Percentiles rank a stretch among this genome's conserved stretches.
Conservation (phyloP, 1,140 invertebrate genomes). For the Goniozus legneri region DNA sequence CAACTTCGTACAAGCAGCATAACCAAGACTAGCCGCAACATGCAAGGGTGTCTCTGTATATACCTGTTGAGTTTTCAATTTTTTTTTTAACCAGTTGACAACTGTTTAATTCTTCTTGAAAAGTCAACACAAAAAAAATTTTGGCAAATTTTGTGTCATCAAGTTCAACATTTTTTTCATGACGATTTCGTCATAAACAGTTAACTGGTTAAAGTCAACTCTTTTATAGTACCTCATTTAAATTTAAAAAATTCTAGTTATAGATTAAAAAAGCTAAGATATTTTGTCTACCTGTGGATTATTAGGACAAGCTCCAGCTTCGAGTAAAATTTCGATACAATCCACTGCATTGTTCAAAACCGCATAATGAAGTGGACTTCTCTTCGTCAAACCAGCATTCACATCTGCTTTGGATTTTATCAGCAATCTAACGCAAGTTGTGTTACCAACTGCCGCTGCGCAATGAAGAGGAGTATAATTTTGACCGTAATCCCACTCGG, state of each 20-base stretch:
- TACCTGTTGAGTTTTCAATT: slow-evolving; percentile 48
- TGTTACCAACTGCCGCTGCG: slow-evolving; percentile 65
- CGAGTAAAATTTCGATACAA: slow-evolving; percentile 65
- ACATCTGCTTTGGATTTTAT: slow-evolving; percentile 67
- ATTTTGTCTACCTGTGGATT: slow-evolving; percentile 70
- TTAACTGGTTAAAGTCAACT: too few relatives aligned
- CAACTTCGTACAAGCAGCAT: slow-evolving; percentile 63
- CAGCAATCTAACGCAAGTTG: slow-evolving; percentile 59
- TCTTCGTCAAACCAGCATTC: slow-evolving; percentile 67
- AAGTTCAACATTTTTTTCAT: too few relatives aligned
- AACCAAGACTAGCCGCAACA: slow-evolving; percentile 72
- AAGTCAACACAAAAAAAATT: too few relatives aligned
- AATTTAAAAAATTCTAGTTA: too few relatives aligned
- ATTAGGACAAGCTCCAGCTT: slow-evolving; percentile 70
- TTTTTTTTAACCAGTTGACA: neutral
- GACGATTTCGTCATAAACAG: too few relatives aligned
- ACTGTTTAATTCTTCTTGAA: too few relatives aligned
- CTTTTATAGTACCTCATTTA: too few relatives aligned
- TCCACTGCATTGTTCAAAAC: slow-evolving; percentile 66
- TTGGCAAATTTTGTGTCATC: too few relatives aligned
- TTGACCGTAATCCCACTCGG: slow-evolving; percentile 63
- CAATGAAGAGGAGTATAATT: slow-evolving; percentile 74
- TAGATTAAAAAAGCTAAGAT: too few relatives aligned
- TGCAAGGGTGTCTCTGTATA: slow-evolving; percentile 82
- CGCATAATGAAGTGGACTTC: slow-evolving; percentile 68